phyloP scores from a whole-genome alignment of 2,888 invertebrate species.

The Salpingus planirostris region DNA sequence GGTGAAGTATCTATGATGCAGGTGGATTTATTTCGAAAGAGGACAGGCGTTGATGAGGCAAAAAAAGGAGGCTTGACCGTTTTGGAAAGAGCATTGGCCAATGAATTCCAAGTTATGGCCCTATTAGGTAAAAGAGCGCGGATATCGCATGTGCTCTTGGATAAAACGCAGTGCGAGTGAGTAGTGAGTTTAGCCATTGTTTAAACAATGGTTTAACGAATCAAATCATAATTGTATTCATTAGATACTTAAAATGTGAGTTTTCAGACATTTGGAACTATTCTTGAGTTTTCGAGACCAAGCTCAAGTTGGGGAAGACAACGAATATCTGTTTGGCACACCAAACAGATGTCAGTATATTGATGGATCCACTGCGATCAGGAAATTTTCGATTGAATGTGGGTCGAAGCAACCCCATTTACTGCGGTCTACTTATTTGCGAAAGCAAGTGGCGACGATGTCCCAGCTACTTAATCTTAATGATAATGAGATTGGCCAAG shows the following conservation, averaged over 20 bases:
- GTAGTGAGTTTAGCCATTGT: too few relatives aligned
- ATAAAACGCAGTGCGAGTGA: neutral
- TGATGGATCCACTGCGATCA: neutral
- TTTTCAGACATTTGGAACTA: slow-evolving; percentile 1
- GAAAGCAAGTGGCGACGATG: slow-evolving; percentile 8
- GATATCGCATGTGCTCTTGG: neutral
- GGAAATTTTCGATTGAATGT: slow-evolving; percentile 1
- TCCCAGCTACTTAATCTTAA: slow-evolving; percentile 6
- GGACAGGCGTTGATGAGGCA: neutral
- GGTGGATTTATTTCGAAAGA: neutral
- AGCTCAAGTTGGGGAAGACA: neutral
- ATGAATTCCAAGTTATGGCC: neutral
- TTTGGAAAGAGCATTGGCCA: neutral
- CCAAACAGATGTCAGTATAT: too few relatives aligned
- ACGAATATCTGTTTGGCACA: neutral
- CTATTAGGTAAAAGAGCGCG: neutral
- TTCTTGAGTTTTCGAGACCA: neutral
- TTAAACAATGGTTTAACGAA: too few relatives aligned
- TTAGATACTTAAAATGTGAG: too few relatives aligned
- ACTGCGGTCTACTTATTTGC: slow-evolving; percentile 19
- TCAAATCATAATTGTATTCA: too few relatives aligned
- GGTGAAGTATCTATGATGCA: neutral
- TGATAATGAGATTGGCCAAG: slow-evolving; percentile 6
- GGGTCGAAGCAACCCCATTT: neutral
- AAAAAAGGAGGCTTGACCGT: neutral